These are phyloP conservation scores for Phocides pigmalion DNA, from an alignment of 1,140 invertebrate species.

Conservation along the genomic window DNA sequence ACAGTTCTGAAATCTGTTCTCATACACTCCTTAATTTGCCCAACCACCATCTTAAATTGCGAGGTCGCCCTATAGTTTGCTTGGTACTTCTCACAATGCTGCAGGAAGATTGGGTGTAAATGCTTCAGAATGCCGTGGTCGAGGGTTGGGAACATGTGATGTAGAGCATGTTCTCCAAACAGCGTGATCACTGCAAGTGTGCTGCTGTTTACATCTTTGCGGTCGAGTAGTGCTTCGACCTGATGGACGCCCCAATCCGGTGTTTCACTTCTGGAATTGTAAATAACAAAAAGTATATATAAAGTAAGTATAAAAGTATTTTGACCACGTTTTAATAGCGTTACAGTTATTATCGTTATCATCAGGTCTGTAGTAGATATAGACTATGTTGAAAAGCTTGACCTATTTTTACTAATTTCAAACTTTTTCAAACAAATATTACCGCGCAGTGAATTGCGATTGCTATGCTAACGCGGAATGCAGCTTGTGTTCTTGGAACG, in stretches of 20 bases:
- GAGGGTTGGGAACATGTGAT: slow-evolving; percentile 93
- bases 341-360: no score
- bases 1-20: slow-evolving; percentile 55
- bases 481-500: no score
- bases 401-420: no score
- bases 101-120: slow-evolving; percentile 86
- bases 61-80: slow-evolving; percentile 83
- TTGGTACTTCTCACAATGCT: slow-evolving; percentile 89
- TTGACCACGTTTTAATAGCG: no score
- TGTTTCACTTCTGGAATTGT: slow-evolving; percentile 64
- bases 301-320: no score
- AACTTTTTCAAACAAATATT: no score
- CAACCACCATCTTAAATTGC: slow-evolving; percentile 86
- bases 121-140: slow-evolving; percentile 89
- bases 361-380: no score
- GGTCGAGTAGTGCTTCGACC: slow-evolving; percentile 89
- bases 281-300: no score
- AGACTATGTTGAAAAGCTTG: no score
- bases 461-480: no score
- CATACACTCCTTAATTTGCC: slow-evolving; percentile 88
- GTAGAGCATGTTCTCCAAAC: slow-evolving; percentile 90
- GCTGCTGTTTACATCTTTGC: slow-evolving; percentile 87
- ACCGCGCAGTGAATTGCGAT: no score
- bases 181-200: slow-evolving; percentile 88
- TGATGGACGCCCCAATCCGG: slow-evolving; percentile 91